Conservation (phyloP, 2,113 vertebrate genomes). For the Talpa occidentalis region DNA sequence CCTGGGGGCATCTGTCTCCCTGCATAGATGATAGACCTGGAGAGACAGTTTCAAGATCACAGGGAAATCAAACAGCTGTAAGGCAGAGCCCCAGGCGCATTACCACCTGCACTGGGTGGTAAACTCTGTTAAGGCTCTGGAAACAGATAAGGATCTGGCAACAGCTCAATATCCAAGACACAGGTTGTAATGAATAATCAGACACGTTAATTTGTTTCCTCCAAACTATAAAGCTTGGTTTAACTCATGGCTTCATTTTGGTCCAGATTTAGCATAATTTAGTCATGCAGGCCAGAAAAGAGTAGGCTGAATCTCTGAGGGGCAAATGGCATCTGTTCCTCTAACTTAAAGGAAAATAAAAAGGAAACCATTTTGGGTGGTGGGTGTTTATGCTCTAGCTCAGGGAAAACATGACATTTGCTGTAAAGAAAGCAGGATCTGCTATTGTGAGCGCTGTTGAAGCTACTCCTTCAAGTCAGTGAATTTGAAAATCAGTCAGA, state of each 20-base stretch:
- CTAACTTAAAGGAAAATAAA: neutral
- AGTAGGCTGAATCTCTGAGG: slow-evolving; percentile 14
- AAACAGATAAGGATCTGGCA: neutral
- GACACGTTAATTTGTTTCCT: slow-evolving; percentile 9
- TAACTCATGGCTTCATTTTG: slow-evolving; percentile 44
- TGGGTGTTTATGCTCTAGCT: rapidly evolving
- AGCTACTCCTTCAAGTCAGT: neutral
- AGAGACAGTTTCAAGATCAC: slow-evolving; percentile 53
- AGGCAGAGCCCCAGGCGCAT: slow-evolving; percentile 20
- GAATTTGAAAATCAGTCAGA: neutral
- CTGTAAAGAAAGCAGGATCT: neutral
- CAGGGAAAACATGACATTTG: neutral
- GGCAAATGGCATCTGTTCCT: slow-evolving; percentile 42
- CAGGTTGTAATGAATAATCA: slow-evolving; percentile 34
- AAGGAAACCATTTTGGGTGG: neutral
- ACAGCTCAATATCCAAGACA: neutral
- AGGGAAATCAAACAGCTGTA: slow-evolving; percentile 50
- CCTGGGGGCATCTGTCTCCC: slow-evolving; percentile 48
- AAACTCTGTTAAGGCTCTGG: neutral
- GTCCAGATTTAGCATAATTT: slow-evolving; percentile 26
- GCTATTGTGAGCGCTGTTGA: neutral
- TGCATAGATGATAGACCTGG: neutral
- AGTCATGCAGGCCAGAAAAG: neutral
- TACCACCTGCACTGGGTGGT: neutral
- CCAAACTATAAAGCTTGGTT: slow-evolving; percentile 1